Conservation (phyloP, 2,888 invertebrate genomes). For the Micropterix aruncella region DNA sequence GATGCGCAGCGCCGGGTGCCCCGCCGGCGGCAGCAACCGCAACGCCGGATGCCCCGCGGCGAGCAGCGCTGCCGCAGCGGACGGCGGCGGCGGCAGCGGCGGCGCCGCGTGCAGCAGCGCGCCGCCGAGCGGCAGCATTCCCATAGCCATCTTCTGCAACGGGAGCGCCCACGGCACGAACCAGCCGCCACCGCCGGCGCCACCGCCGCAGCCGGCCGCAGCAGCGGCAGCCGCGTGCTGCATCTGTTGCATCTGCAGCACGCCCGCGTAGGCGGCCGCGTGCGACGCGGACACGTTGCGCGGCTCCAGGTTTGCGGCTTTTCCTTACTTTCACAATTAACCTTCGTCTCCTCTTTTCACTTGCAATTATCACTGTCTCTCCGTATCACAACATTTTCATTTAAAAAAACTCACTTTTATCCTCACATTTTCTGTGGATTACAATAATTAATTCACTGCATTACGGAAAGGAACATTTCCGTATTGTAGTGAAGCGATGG, state of each 20-base stretch:
- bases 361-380: too few species aligned
- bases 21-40: not conserved
- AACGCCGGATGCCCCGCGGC: not conserved
- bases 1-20: not conserved
- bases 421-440: too few species aligned
- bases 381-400: too few species aligned
- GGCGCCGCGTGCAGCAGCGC: conserved; percentile 8
- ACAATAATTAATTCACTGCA: too few species aligned
- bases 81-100: conserved; percentile 13
- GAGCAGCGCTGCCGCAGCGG: conserved; percentile 4
- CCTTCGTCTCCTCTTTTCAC: too few species aligned
- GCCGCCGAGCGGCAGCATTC: conserved; percentile 11
- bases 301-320: not conserved
- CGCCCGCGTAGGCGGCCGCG: conserved; percentile 25
- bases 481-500: too few species aligned
- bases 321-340: too few species aligned
- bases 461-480: too few species aligned
- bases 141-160: conserved; percentile 9
- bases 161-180: conserved; percentile 14
- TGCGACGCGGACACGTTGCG: conserved; percentile 16
- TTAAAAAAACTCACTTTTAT: too few species aligned
- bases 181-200: conserved; percentile 12
- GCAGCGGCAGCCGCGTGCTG: conserved; percentile 21
- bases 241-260: conserved; percentile 22
- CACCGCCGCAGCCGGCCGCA: conserved; percentile 13